Evolutionary conservation across 2,113 vertebrate species (phyloP), one percentile per base, ranked within the genome.

Genomic region (Ictalurus furcatus): DNA sequence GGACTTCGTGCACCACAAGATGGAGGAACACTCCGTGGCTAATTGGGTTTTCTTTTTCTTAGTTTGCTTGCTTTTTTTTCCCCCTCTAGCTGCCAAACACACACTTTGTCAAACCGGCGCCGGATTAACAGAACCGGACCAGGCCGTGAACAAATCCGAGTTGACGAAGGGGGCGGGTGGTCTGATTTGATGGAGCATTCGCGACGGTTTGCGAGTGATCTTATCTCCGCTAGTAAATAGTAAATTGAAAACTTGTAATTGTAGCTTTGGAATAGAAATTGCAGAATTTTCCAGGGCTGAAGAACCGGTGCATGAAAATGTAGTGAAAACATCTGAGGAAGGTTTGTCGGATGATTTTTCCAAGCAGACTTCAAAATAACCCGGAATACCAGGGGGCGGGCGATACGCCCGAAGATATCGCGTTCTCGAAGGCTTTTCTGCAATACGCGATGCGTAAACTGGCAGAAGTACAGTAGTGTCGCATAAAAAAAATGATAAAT

Each of bases 121-220:
- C 84, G 74, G 63, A 25, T 84, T 73, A 82, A 78, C 59, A 34
- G 79, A 87, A 78, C 34, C 84, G 84, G 87, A 86, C 85, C 17
- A 30, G 59, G 63, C 80, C 44, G 52, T 73, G 86, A 90, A 90
- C 90, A 88, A 86, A 88, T 91, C 5, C 21, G 88, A 86, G 40
- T 58, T 84, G 85, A 88, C 90, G 84, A 87, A 78, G 86, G 40
- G 61, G 88, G 84, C 86, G 84, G 86, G 76, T 88, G 83, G 65
- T 79, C 34, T 82, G n/a, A 34, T 44, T 48, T 48, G 44, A 48
- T 6, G 44, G 44, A 44, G 44, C 44, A 44, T 23, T 74, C 3
- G 16, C 67, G 0, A 30, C 2, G 14, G 67, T 71, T 71, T 34
- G 65, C 12, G 8, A 56, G 56, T 4, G 71, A 21, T 54, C 79